A percentile compares a stretch with the other conserved stretches of the same genome.
Conservation (phyloP, 1,140 invertebrate species). For the Cyclargus thomasi region DNA sequence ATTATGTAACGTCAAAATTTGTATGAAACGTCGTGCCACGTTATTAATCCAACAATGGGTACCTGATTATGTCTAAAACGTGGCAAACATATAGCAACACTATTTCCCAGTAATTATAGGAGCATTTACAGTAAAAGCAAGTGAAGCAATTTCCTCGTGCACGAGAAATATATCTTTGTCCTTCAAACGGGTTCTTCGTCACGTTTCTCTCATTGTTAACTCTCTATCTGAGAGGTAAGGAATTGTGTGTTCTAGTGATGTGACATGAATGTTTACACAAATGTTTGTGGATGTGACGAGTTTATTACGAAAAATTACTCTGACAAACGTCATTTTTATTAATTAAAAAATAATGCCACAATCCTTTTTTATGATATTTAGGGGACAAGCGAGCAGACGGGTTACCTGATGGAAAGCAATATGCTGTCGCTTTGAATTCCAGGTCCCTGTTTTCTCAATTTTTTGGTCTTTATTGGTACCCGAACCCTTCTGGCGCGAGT, state of each 20-base stretch:
- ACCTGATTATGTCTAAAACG: background rate
- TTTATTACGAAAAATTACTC: too few relatives aligned
- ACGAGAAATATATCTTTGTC: conserved; percentile 36
- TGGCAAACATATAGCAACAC: background rate
- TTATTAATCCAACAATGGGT: background rate
- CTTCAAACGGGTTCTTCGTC: conserved; percentile 22
- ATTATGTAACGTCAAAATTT: too few relatives aligned
- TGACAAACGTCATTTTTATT: too few relatives aligned
- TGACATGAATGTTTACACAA: background rate
- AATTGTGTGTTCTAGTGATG: background rate
- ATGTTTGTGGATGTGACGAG: background rate
- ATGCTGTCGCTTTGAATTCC: too few relatives aligned
- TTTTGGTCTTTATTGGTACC: too few relatives aligned
- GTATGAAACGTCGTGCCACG: too few relatives aligned
- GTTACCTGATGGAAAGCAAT: too few relatives aligned
- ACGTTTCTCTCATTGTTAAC: conserved; percentile 3
- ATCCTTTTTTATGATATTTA: too few relatives aligned
- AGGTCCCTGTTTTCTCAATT: too few relatives aligned
- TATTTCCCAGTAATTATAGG: conserved; percentile 16
- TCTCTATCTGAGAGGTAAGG: background rate
- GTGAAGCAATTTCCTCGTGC: conserved; percentile 33
- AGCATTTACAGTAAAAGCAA: conserved; percentile 20
- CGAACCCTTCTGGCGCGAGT: too few relatives aligned
- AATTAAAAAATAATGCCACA: too few relatives aligned
- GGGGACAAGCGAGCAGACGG: too few relatives aligned